Evolutionary conservation across 2,113 vertebrate genomes (phyloP).

Genomic region (Melanostigma gelatinosum): DNA sequence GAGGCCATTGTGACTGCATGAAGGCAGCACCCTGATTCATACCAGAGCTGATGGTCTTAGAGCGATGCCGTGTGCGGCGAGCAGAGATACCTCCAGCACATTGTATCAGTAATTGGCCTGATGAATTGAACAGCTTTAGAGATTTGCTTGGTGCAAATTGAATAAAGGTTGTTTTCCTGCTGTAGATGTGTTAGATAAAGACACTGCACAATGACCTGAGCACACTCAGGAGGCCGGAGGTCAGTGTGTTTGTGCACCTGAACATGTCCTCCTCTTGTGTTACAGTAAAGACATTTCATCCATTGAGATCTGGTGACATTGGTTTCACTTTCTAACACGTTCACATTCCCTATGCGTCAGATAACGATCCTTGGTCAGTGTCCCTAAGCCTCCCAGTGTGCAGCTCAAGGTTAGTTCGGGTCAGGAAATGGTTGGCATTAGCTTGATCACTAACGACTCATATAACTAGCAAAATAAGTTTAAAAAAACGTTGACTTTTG

Average conservation of each 20-base stretch:
- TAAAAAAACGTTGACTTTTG: neutral
- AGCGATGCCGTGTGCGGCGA: constrained; percentile 68
- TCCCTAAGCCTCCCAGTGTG: neutral
- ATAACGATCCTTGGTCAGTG: neutral
- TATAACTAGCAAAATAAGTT: neutral
- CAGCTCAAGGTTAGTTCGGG: neutral
- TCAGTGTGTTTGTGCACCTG: constrained; percentile 10
- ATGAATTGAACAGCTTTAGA: constrained; percentile 75
- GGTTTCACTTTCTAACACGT: neutral
- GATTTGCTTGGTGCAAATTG: constrained; percentile 77
- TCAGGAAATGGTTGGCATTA: neutral
- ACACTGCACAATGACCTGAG: constrained; percentile 54
- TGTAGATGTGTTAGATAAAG: constrained; percentile 69
- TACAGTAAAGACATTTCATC: neutral
- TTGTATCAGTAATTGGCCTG: constrained; percentile 74
- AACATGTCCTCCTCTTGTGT: neutral
- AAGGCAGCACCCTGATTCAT: constrained; percentile 64
- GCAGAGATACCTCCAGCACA: constrained; percentile 72
- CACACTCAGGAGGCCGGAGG: neutral
- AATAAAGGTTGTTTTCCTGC: constrained; percentile 75
- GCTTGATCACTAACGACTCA: neutral
- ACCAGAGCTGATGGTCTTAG: constrained; percentile 63
- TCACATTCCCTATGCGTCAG: neutral
- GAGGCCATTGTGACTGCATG: constrained; percentile 61
- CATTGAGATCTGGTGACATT: neutral